Evolutionary conservation across 1,140 invertebrate genomes (phyloP).

Genomic region (Leucophenga varia): DNA sequence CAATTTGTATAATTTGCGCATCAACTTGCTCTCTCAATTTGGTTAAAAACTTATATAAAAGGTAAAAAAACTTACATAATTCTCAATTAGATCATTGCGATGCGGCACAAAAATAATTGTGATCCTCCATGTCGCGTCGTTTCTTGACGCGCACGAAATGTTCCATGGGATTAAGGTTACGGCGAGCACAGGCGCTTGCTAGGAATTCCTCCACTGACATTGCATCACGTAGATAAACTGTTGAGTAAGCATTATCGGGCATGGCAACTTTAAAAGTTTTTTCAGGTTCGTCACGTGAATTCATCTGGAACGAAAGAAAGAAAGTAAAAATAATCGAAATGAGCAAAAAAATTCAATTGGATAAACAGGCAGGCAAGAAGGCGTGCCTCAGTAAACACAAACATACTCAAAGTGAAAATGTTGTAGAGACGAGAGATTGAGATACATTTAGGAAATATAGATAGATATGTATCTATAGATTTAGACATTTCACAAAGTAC

Average conservation of each 20-base stretch:
- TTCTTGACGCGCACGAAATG: slow-evolving; percentile 95
- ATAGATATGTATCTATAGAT: too few relatives aligned
- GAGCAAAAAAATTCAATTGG: slow-evolving; percentile 51
- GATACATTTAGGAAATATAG: too few relatives aligned
- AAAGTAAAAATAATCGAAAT: too few relatives aligned
- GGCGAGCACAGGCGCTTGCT: slow-evolving; percentile 84
- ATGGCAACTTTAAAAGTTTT: slow-evolving; percentile 86
- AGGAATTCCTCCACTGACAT: slow-evolving; percentile 96
- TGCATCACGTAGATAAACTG: slow-evolving; percentile 80
- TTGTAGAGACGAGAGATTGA: too few relatives aligned
- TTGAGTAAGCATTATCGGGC: slow-evolving; percentile 77
- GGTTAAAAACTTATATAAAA: not conserved
- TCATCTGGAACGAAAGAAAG: slow-evolving; percentile 65
- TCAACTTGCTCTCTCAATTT: not conserved
- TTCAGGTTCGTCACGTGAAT: slow-evolving; percentile 78
- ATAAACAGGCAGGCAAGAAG: slow-evolving; percentile 51
- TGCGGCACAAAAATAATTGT: slow-evolving; percentile 94
- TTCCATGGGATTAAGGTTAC: slow-evolving; percentile 88
- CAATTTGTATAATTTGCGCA: not conserved
- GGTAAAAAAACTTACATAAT: slow-evolving; percentile 82
- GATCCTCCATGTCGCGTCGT: slow-evolving; percentile 90
- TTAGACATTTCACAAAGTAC: too few relatives aligned
- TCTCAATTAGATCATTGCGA: slow-evolving; percentile 89
- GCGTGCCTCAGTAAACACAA: slow-evolving; percentile 10
- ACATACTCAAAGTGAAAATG: slow-evolving; percentile 8